Conservation (phyloP, 2,797 vertebrate genomes). For the Onychomys torridus region DNA sequence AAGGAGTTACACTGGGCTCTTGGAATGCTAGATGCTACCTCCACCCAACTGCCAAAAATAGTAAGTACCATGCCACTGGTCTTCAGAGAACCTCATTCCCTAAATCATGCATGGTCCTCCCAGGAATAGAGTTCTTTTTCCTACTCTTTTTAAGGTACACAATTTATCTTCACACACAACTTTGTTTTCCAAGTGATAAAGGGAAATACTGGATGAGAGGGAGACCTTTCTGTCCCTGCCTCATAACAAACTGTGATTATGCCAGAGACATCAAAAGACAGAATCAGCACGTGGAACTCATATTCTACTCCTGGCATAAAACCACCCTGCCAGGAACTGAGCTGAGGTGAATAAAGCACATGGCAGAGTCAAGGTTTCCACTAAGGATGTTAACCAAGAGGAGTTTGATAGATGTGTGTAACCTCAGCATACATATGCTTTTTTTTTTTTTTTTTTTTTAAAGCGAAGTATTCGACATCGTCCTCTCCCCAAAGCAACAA, state of each 20-base stretch:
- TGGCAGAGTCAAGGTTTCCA: not conserved
- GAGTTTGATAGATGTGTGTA: not conserved
- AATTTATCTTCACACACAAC: slow-evolving; percentile 24
- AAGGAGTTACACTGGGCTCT: not conserved
- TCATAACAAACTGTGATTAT: slow-evolving; percentile 9
- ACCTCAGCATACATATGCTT: slow-evolving; percentile 80
- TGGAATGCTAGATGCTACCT: not conserved
- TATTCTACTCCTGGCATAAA: not conserved
- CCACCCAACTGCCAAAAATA: not conserved
- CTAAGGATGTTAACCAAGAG: slow-evolving; percentile 50
- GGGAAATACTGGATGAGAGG: slow-evolving; percentile 32
- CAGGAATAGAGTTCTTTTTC: not conserved
- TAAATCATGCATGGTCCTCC: not conserved
- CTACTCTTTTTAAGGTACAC: not conserved
- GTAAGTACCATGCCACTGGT: not conserved
- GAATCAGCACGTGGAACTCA: not conserved
- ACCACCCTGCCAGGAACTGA: not conserved
- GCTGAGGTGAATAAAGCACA: not conserved
- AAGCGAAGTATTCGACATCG: not conserved
- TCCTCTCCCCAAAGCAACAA: not conserved
- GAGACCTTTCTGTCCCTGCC: not conserved
- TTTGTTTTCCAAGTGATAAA: slow-evolving; percentile 60
- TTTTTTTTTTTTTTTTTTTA: slow-evolving; percentile 77
- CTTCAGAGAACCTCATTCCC: not conserved
- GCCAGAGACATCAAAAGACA: slow-evolving; percentile 48